These are phyloP conservation scores for Artemia sinica DNA, from an alignment of 2,888 invertebrate genomes.

Conservation along the genomic window DNA sequence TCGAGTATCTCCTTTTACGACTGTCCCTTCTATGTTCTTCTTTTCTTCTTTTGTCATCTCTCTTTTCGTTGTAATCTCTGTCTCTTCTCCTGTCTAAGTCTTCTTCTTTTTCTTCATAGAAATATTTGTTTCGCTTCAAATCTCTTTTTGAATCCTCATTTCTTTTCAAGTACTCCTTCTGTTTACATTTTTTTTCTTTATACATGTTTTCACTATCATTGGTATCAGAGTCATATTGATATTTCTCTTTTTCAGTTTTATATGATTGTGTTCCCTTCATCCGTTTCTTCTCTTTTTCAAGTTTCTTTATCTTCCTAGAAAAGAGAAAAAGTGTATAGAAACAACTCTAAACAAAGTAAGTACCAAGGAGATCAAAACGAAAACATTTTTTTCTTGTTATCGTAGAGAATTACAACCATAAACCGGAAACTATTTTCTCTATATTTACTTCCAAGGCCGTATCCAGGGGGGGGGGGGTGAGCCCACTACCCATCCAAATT, in stretches of 20 bases:
- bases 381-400: no score
- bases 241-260: not conserved
- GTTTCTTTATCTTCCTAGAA: conserved; percentile 10
- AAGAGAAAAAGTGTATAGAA: not conserved
- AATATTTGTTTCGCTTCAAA: not conserved
- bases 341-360: no score
- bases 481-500: no score
- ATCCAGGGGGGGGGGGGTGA: no score
- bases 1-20: not conserved
- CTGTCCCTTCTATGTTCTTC: not conserved
- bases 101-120: no score
- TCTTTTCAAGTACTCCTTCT: not conserved
- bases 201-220: not conserved
- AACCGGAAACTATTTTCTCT: no score
- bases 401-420: no score
- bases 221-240: not conserved
- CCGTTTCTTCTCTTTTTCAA: conserved; percentile 8
- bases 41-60: not conserved
- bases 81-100: not conserved
- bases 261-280: not conserved
- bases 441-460: no score
- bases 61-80: not conserved
- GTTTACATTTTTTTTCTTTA: not conserved
- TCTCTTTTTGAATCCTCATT: not conserved
- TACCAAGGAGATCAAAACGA: no score